Conservation (phyloP, 2,888 invertebrate genomes). For the Augiades crinisus region DNA sequence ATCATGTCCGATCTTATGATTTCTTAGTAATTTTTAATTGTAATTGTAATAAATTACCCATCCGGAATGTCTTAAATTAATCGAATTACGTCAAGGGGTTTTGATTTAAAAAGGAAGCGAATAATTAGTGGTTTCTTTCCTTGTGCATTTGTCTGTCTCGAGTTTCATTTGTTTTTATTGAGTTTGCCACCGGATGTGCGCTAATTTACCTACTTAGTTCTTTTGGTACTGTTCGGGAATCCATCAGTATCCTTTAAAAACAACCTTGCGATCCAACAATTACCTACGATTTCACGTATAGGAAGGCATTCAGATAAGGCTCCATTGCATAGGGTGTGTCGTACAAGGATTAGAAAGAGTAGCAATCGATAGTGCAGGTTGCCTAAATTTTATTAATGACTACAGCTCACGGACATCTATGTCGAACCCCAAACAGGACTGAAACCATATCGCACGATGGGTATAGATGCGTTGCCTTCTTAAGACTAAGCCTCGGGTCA, state of each 20-base stretch:
- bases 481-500: too few species aligned
- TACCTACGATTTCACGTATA: conserved; percentile 1
- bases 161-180: conserved; percentile 9
- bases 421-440: too few species aligned
- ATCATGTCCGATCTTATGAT: too few species aligned
- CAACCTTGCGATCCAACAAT: conserved; percentile 8
- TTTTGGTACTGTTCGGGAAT: conserved; percentile 5
- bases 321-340: too few species aligned
- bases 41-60: not conserved
- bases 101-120: conserved; percentile 17
- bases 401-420: too few species aligned
- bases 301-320: too few species aligned
- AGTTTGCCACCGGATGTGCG: conserved; percentile 15
- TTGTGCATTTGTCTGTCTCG: conserved; percentile 7
- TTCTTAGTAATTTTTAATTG: too few species aligned
- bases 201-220: conserved; percentile 5
- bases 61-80: not conserved
- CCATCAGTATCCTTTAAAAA: conserved; percentile 10
- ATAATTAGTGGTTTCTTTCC: conserved; percentile 18
- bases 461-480: too few species aligned
- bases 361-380: too few species aligned
- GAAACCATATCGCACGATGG: too few species aligned
- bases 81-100: not conserved
- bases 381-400: too few species aligned
- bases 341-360: too few species aligned